These are phyloP conservation scores for Aselliscus stoliczkanus DNA, from an alignment of 2,797 vertebrate species.

Conservation along the genomic window DNA sequence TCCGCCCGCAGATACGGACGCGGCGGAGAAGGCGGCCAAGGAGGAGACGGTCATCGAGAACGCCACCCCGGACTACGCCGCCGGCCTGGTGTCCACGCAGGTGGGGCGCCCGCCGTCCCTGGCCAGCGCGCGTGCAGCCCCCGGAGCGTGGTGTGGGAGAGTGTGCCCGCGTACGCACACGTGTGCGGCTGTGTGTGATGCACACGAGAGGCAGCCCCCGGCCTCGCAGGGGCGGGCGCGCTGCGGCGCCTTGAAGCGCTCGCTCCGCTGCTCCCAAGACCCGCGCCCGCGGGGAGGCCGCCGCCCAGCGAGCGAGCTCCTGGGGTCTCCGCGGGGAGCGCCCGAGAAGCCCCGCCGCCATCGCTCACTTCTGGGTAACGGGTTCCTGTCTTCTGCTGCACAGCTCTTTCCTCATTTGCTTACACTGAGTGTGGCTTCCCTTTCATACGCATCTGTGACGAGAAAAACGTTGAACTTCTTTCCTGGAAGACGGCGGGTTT, in stretches of 20 bases:
- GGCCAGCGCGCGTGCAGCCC: too few species aligned
- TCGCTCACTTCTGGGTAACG: accelerated
- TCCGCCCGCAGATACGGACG: conserved; percentile 87
- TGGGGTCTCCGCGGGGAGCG: background rate
- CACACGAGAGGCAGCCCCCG: accelerated
- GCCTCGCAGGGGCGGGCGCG: too few species aligned
- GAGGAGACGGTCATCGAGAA: conserved; percentile 96
- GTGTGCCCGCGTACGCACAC: accelerated
- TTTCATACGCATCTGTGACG: background rate
- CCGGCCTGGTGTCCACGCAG: conserved; percentile 96
- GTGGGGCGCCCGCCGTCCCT: conserved; percentile 81
- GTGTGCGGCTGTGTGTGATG: too few species aligned
- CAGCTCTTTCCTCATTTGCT: background rate
- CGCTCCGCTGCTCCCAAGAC: background rate
- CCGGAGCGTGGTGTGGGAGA: accelerated
- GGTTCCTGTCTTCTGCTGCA: accelerated
- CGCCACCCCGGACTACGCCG: conserved; percentile 96
- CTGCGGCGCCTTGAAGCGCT: too few species aligned
- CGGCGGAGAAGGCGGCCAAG: conserved; percentile 94
- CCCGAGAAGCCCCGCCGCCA: background rate
- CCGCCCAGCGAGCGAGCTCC: background rate
- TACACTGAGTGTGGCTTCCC: background rate
- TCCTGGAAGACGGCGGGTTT: background rate
- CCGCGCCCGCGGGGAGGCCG: background rate
- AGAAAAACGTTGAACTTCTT: background rate